Base-by-base conservation (phyloP, 2,113 vertebrate genomes). In the Cheirogaleus medius region DNA sequence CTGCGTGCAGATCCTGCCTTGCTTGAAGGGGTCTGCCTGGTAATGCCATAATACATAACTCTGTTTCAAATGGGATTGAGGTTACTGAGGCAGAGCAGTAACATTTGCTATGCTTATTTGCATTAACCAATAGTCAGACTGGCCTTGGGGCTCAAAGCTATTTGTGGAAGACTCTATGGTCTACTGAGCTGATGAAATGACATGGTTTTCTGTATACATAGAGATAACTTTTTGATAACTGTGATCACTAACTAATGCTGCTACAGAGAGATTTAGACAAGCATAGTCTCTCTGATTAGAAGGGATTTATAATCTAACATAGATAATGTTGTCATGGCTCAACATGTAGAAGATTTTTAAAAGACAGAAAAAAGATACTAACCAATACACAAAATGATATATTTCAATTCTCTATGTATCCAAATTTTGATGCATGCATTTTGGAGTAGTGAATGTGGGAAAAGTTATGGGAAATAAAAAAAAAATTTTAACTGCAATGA, bases 21-120 rank as follows among this genome's bases (percentile, higher is more conserved):
- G 92, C 94, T 96, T 92, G 94, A 97, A 93, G 37, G 69, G 69
- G 18, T 92, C 87, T 96, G 90, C 49, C 95, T 85, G 49, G 80
- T 83, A 90, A 90, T 90, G 17, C 76, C 81, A 80, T 97, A 92
- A 94, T 73, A 87, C 94, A 87, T 96, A 97, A 92, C 47, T 97
- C 76, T 93, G 69, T 90, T 97, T 96, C 97, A 90, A 96, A 95
- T 97, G 78, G 95, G 96, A 83, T 37, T 97, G 84, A 49, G 54
- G 83, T 95, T 94, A 90, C 90, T 56, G 84, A 96, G 84, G 94
- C 95, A 96, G 32, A 97, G 69, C 87, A 97, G 95, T 97, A 95
- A 95, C 56, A 95, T 96, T 97, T 96, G 80, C 92, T 92, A 76
- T 90, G 94, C 87, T 97, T 97, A 96, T 97, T 97, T 98, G 95